Conservation (phyloP, 1,140 invertebrate genomes). For the Arion vulgaris region DNA sequence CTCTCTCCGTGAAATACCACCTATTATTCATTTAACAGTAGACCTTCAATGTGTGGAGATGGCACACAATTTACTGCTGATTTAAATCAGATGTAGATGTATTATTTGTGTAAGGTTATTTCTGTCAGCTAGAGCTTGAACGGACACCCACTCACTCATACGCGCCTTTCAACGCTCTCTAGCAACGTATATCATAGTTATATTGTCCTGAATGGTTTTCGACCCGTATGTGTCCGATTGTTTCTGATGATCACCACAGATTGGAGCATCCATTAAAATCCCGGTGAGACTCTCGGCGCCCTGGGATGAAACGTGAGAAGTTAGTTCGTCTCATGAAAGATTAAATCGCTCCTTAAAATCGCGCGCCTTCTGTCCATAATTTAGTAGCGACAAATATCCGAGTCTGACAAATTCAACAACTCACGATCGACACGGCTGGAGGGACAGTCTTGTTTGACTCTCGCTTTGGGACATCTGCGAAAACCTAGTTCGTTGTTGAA, state of each 20-base stretch:
- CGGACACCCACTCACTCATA: no score
- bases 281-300: slow-evolving; percentile 11
- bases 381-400: slow-evolving; percentile 16
- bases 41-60: no score
- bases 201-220: no score
- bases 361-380: slow-evolving; percentile 31
- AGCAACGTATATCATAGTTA: no score
- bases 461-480: background rate
- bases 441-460: background rate
- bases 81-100: no score
- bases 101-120: no score
- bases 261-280: slow-evolving; percentile 11
- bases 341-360: slow-evolving; percentile 28
- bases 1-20: no score
- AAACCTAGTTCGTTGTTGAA: background rate
- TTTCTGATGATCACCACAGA: slow-evolving; percentile 6
- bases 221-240: no score
- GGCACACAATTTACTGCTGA: no score
- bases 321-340: slow-evolving; percentile 20
- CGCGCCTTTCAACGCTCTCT: no score
- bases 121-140: no score
- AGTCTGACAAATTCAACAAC: background rate
- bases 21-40: no score
- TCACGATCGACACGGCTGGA: background rate
- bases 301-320: slow-evolving; percentile 11